These are phyloP conservation scores for Melanogrammus aeglefinus DNA, from an alignment of 2,797 vertebrate genomes.

Conservation along the genomic window DNA sequence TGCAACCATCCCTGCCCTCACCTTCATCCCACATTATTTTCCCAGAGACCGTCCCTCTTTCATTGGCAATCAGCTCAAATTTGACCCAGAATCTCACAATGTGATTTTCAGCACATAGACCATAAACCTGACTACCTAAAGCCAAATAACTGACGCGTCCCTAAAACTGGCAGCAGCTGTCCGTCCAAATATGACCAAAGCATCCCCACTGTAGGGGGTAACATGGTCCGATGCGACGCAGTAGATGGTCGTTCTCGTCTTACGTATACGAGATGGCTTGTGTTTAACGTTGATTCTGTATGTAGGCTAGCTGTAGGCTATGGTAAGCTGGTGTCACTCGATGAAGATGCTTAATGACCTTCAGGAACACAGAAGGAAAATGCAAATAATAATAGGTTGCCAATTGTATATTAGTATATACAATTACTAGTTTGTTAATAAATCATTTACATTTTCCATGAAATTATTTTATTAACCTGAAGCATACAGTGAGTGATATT, in stretches of 20 bases:
- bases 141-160: neutral
- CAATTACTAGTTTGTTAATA: conserved; percentile 1
- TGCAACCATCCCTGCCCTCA: neutral
- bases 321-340: neutral
- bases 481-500: neutral
- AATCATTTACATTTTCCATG: conserved; percentile 2
- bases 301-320: neutral
- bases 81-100: neutral
- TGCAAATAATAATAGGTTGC: neutral
- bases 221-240: neutral
- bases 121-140: neutral
- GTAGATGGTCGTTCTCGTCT: neutral
- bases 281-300: neutral
- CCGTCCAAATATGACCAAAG: neutral
- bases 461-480: conserved; percentile 3
- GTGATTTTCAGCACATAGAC: neutral
- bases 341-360: neutral
- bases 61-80: neutral
- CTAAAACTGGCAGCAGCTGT: neutral
- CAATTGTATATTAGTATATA: neutral
- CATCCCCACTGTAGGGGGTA: neutral
- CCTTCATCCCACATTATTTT: neutral
- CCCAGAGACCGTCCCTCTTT: neutral
- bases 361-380: conserved; percentile 3
- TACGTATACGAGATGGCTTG: neutral